phyloP scores from a whole-genome alignment of 2,113 vertebrate genomes.

The Guaruba guarouba region DNA sequence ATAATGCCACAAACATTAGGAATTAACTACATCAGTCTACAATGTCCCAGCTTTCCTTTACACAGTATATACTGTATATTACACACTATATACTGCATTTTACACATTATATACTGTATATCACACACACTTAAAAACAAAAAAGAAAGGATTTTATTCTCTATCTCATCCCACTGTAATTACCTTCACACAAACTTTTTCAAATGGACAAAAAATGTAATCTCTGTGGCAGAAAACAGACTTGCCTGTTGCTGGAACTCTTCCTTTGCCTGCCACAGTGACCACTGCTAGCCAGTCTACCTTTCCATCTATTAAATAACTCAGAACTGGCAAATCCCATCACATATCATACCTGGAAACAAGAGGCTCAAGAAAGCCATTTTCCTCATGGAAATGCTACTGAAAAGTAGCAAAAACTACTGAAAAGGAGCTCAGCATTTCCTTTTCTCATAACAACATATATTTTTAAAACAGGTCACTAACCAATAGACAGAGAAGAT shows the following conservation, averaged over 20 bases:
- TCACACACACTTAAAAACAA: neutral
- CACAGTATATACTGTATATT: neutral
- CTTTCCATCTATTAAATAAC: neutral
- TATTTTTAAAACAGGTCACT: neutral
- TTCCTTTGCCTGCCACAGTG: rapidly evolving
- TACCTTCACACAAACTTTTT: neutral
- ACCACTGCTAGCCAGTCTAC: neutral
- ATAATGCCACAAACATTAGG: neutral
- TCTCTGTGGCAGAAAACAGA: neutral
- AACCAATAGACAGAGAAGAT: neutral
- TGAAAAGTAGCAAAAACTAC: neutral
- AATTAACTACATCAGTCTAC: neutral
- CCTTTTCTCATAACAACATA: neutral
- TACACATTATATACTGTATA: neutral
- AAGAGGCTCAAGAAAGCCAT: neutral
- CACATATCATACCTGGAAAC: neutral
- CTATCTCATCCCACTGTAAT: neutral
- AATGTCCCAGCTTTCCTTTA: neutral
- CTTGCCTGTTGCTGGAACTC: neutral
- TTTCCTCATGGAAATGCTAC: neutral
- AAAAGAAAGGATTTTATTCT: neutral
- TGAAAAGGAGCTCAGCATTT: neutral
- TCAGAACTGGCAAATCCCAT: neutral
- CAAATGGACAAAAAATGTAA: neutral
- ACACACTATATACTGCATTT: neutral